These are phyloP conservation scores for Tetramorium alpestre DNA, from an alignment of 1,140 invertebrate genomes.

Conservation along the genomic window DNA sequence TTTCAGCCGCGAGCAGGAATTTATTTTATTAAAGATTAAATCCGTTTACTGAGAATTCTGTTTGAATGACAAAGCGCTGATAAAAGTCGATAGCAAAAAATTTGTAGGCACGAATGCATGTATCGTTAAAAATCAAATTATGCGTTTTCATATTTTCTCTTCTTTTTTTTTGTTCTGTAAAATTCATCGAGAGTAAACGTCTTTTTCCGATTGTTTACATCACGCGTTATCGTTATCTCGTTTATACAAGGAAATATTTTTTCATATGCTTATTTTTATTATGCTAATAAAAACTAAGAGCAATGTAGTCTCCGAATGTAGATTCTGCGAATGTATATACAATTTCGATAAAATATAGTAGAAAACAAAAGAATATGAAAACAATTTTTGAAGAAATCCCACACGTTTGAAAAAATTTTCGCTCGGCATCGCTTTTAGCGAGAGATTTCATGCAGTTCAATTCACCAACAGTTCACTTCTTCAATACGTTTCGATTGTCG, in stretches of 20 bases:
- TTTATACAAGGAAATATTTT: slow-evolving; percentile 6
- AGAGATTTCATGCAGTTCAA: neutral
- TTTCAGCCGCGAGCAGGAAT: neutral
- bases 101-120: neutral
- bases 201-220: neutral
- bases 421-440: neutral
- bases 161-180: neutral
- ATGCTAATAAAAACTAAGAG: neutral
- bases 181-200: neutral
- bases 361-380: neutral
- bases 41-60: slow-evolving; percentile 21
- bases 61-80: slow-evolving; percentile 6
- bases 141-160: neutral
- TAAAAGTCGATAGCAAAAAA: slow-evolving; percentile 25
- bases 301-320: neutral
- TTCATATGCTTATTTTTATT: neutral
- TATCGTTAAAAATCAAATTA: slow-evolving; percentile 15
- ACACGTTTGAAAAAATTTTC: neutral
- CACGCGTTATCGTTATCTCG: neutral
- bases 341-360: neutral
- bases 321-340: neutral
- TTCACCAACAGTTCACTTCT: neutral
- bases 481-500: neutral
- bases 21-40: slow-evolving; percentile 41
- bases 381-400: neutral